Conservation (phyloP, 1,140 invertebrate species). For the Drosophila pallidifrons region DNA sequence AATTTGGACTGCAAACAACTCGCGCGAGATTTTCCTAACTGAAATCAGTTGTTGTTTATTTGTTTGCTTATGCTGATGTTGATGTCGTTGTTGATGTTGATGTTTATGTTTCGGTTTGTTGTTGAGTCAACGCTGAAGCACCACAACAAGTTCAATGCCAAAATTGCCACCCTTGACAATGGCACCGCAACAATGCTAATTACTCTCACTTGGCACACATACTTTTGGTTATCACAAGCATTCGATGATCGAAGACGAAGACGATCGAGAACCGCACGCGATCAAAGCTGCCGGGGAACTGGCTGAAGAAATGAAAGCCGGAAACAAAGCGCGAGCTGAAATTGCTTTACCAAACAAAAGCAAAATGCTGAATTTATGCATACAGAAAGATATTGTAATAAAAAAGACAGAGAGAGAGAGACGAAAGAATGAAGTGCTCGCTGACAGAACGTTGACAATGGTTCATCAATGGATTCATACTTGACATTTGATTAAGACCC, state of each 20-base stretch:
- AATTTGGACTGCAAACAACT: constrained; percentile 70
- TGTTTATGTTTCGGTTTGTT: constrained; percentile 36
- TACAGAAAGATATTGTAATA: constrained; percentile 65
- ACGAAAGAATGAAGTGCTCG: constrained; percentile 52
- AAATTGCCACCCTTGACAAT: constrained; percentile 11
- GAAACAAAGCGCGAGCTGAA: constrained; percentile 43
- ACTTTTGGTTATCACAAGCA: not conserved
- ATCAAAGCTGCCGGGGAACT: constrained; percentile 49
- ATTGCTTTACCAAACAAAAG: constrained; percentile 55
- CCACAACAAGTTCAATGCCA: constrained; percentile 76
- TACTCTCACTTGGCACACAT: constrained; percentile 10
- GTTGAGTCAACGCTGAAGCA: constrained; percentile 37
- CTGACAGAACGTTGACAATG: constrained; percentile 31
- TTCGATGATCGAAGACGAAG: not conserved
- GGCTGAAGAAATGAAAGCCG: constrained; percentile 39
- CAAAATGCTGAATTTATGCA: constrained; percentile 48
- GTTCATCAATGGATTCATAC: constrained; percentile 78
- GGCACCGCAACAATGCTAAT: constrained; percentile 21
- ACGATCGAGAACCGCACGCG: constrained; percentile 53
- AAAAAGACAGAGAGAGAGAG: constrained; percentile 29
- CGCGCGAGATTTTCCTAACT: constrained; percentile 48
- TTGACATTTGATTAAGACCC: constrained; percentile 74
- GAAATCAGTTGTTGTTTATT: constrained; percentile 41
- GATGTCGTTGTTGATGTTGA: not conserved
- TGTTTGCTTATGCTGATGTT: too few relatives aligned